Evolutionary conservation across 1,140 invertebrate species (phyloP).

Genomic region (Sipha flava): DNA sequence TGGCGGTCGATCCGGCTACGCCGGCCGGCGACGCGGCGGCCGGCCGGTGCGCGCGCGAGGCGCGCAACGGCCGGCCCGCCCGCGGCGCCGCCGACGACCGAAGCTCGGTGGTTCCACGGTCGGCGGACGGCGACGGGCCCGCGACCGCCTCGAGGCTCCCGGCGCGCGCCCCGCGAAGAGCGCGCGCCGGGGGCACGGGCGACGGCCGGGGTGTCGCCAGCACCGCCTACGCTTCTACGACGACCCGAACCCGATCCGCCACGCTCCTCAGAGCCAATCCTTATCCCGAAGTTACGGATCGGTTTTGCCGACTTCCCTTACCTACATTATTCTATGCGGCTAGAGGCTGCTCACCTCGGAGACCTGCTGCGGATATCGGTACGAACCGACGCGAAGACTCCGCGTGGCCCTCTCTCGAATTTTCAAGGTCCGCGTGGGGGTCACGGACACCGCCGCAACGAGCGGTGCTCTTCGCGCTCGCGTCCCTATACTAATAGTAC

Average conservation of each 20-base stretch:
- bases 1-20: constrained; percentile 33
- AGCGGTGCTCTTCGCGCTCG: constrained; percentile 61
- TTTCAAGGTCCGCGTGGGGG: constrained; percentile 64
- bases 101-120: not conserved
- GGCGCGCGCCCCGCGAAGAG: not conserved
- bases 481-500: no score
- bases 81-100: not conserved
- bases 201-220: constrained; percentile 55
- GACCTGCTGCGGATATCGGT: constrained; percentile 78
- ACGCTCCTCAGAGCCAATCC: constrained; percentile 51
- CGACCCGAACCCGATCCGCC: constrained; percentile 56
- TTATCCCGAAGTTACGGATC: constrained; percentile 75
- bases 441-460: constrained; percentile 60
- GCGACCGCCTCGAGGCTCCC: not conserved
- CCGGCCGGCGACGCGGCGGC: not conserved
- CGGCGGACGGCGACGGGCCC: not conserved
- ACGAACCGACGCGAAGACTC: constrained; percentile 58
- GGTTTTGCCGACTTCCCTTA: constrained; percentile 76
- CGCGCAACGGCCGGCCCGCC: constrained; percentile 43
- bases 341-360: constrained; percentile 83
- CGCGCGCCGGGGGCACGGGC: constrained; percentile 23
- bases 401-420: constrained; percentile 62
- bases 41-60: constrained; percentile 57
- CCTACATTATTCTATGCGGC: constrained; percentile 79
- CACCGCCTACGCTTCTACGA: constrained; percentile 68